Percentiles rank a stretch among this genome's conserved stretches.
Conservation (phyloP, 2,113 vertebrate species). For the Apistogramma diplotaenia region DNA sequence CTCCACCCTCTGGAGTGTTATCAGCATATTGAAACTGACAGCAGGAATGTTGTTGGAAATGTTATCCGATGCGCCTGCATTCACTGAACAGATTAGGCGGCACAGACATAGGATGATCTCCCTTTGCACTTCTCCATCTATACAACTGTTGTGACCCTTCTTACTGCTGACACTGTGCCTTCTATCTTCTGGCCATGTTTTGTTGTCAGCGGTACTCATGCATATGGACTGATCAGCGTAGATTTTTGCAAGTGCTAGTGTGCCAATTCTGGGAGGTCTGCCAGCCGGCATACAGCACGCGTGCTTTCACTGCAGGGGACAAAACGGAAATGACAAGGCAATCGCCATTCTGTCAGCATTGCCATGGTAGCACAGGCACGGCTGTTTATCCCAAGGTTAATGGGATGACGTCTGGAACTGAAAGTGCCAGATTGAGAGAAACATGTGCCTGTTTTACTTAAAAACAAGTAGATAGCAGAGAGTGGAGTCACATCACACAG, state of each 20-base stretch:
- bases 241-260: constrained; percentile 50
- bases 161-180: constrained; percentile 40
- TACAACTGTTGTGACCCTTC: constrained; percentile 27
- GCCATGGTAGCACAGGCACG: constrained; percentile 71
- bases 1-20: constrained; percentile 57
- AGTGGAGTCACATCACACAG: constrained; percentile 51
- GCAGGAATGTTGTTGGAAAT: constrained; percentile 45
- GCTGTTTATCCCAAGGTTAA: constrained; percentile 82
- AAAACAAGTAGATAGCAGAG: constrained; percentile 57
- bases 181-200: constrained; percentile 49
- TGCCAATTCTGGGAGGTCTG: constrained; percentile 73
- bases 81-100: constrained; percentile 11
- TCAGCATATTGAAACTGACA: constrained; percentile 58
- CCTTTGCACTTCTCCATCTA: constrained; percentile 1
- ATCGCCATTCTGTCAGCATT: constrained; percentile 78
- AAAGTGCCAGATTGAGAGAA: constrained; percentile 76
- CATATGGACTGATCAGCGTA: constrained; percentile 67
- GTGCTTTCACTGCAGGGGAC: constrained; percentile 73
- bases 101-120: constrained; percentile 13
- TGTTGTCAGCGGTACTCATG: constrained; percentile 55
- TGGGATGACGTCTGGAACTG: constrained; percentile 76
- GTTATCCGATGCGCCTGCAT: constrained; percentile 29
- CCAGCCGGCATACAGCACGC: constrained; percentile 69
- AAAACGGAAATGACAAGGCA: constrained; percentile 82
- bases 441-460: constrained; percentile 78